A percentile compares a stretch with the other conserved stretches of the same genome.
These are phyloP conservation scores for Taxidea taxus DNA, from an alignment of 2,113 vertebrate genomes.

Conservation along the genomic window DNA sequence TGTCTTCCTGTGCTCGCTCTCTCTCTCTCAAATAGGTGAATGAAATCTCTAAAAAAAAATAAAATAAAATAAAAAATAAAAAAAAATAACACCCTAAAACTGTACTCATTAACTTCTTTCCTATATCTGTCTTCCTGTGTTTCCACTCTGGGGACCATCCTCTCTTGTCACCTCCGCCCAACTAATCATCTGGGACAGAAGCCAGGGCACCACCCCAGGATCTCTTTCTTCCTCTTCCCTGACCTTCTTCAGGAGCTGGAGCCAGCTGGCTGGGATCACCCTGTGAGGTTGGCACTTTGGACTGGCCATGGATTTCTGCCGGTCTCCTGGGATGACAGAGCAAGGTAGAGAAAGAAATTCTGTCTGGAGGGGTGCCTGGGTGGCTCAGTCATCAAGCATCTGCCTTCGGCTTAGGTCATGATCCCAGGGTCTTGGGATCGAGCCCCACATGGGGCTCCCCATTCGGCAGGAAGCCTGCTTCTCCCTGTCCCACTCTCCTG, in stretches of 20 bases:
- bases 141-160: not conserved
- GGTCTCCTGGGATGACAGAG: not conserved
- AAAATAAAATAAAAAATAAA: too few species aligned
- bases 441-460: too few species aligned
- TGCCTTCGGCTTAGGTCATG: too few species aligned
- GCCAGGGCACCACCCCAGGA: not conserved
- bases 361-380: not conserved
- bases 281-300: not conserved
- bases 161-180: not conserved
- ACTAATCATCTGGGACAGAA: not conserved
- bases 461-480: too few species aligned
- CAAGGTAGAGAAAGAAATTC: not conserved
- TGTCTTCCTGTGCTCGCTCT: too few species aligned
- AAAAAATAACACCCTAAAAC: too few species aligned
- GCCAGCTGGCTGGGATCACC: not conserved
- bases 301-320: not conserved
- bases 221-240: not conserved
- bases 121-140: not conserved
- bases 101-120: not conserved
- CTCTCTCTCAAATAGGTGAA: too few species aligned
- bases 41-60: too few species aligned
- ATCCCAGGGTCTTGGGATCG: too few species aligned
- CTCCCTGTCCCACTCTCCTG: too few species aligned
- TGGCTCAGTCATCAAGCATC: too few species aligned
- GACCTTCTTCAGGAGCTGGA: not conserved